These are phyloP conservation scores for Alviniconcha marisindica DNA, from an alignment of 1,140 invertebrate species.

Conservation along the genomic window DNA sequence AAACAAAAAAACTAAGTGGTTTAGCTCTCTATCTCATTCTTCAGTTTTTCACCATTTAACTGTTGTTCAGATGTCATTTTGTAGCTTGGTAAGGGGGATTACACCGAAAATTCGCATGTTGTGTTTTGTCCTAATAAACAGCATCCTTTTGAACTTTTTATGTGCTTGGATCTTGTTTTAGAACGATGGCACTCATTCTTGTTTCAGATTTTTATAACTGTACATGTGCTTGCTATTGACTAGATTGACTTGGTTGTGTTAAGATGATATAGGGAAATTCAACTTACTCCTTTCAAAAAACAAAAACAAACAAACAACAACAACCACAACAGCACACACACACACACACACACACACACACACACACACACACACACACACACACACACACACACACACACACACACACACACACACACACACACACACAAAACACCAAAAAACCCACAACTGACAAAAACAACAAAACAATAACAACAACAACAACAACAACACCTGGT, in stretches of 20 bases:
- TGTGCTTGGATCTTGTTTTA: not conserved
- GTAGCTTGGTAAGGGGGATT: too few species aligned
- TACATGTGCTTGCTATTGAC: not conserved
- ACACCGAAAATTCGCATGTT: too few species aligned
- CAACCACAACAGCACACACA: too few species aligned
- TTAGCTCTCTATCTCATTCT: too few species aligned
- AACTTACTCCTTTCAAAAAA: too few species aligned
- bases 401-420: not conserved
- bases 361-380: not conserved
- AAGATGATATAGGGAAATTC: too few species aligned
- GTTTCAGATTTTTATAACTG: not conserved
- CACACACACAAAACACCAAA: not conserved
- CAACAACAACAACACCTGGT: too few species aligned
- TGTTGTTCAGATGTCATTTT: too few species aligned
- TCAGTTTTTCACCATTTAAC: too few species aligned
- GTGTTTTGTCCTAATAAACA: too few species aligned
- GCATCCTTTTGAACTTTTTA: not conserved
- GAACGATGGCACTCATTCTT: not conserved
- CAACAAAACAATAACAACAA: not conserved
- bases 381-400: slow-evolving; percentile 12
- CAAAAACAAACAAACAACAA: not conserved
- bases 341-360: slow-evolving; percentile 18
- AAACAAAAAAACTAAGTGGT: too few species aligned
- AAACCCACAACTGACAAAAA: too few species aligned
- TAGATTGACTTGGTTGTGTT: not conserved